Base-by-base conservation (phyloP, 1,140 invertebrate species). In the Orchestia grillus region DNA sequence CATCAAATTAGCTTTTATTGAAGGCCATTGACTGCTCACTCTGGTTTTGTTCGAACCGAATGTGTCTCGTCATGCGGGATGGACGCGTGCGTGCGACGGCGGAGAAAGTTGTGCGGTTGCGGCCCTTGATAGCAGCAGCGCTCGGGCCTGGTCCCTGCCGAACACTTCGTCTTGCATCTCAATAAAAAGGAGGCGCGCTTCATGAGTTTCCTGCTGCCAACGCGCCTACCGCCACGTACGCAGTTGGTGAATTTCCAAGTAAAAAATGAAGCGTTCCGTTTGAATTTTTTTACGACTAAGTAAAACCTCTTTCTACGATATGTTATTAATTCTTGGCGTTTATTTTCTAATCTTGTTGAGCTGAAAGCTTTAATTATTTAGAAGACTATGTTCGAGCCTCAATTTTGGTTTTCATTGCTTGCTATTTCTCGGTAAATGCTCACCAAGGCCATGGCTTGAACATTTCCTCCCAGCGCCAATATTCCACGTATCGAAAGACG, bases 11-110 rank as follows among this genome's bases (percentile, higher is more conserved):
- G 62, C 62, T 77, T 36, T 77, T 77, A 77, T 77, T 77, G 62
- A 77, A 77, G 62, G 62, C 62, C 62, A 77, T 77, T 77, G 62
- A 77, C 62, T 77, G 62, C 62, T 77, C 62, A 77, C 62, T 77
- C 62, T 77, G 62, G 62, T 77, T 77, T 77, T 77, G 62, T 77
- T 77, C 62, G 62, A 28, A 77, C 36, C 62, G 62, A 77, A 77
- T 77, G 62, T 77, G 62, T 77, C 62, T 77, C 62, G 62, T 77
- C 62, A 77, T 77, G 62, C 62, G 62, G 62, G 62, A 77, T 77
- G 62, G 62, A 77, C 15, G 62, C 62, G 62, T 53, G 47, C 47
- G 47, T 53, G 47, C 47, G 47, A 77, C 62, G 15, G 15, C 28
- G 62, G 62, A 77, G 62, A 77, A 77, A 77, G 62, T 77, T 77